Conservation (phyloP, 2,113 vertebrate species). For the Dolichallabes microphthalmus region DNA sequence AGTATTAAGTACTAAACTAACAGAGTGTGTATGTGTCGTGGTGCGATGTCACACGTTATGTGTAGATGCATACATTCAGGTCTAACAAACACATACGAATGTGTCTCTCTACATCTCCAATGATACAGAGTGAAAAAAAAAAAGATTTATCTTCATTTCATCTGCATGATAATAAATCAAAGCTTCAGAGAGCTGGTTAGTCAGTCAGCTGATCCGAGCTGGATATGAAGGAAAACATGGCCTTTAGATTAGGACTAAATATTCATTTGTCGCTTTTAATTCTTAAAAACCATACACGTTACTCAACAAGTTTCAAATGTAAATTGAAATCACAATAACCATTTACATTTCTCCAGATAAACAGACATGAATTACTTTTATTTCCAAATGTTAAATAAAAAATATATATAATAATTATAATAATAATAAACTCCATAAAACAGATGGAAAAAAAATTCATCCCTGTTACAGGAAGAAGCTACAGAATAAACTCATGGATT, state of each 20-base stretch:
- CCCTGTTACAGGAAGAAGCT: constrained; percentile 79
- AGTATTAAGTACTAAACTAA: not conserved
- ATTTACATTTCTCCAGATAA: constrained; percentile 84
- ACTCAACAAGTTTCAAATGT: constrained; percentile 83
- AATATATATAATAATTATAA: constrained; percentile 10
- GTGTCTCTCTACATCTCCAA: not conserved
- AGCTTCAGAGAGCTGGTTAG: not conserved
- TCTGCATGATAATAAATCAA: not conserved
- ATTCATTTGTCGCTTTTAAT: constrained; percentile 77
- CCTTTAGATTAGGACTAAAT: constrained; percentile 75
- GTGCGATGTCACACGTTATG: not conserved
- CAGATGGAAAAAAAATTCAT: constrained; percentile 80
- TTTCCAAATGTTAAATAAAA: constrained; percentile 80
- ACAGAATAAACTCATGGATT: constrained; percentile 74
- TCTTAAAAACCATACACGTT: constrained; percentile 86
- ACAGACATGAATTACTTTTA: constrained; percentile 79
- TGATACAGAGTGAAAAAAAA: not conserved
- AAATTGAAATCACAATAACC: constrained; percentile 81
- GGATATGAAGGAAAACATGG: constrained; percentile 62
- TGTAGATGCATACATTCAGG: not conserved
- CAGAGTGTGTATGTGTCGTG: not conserved
- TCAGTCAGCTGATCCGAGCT: not conserved
- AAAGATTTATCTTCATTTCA: not conserved
- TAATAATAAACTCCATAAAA: constrained; percentile 71
- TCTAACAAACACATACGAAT: not conserved